Base-by-base conservation (phyloP, 2,888 invertebrate species). In the Leptinotarsa peninsularis region DNA sequence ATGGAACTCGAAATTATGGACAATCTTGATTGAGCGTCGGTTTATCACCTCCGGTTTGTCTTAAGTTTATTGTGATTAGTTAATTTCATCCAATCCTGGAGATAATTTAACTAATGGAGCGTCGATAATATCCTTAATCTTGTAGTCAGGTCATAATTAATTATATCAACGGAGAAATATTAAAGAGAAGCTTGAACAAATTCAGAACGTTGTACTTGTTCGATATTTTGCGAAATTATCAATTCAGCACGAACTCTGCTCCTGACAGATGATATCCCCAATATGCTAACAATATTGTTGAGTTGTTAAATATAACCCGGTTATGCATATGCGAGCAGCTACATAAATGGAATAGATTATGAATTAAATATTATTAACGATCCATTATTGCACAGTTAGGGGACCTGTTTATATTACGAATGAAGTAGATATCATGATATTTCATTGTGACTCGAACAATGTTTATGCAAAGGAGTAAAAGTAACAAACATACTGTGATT, bases 261-360 rank as follows among this genome's bases (percentile, higher is more conserved):
- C 60, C 52, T 73, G 73, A 68, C 73, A 52, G 67, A 23, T 73
- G 69, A 73, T 73, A 69, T 73, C 63, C 49, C 68, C 69, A 68
- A 49, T 68, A 69, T 27, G 52, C 68, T 60, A 69, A 67, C 71
- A 66, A 71, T 71, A 66, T 66, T 66, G 71, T 66, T 73, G 67
- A 68, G 67, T 68, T 49, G 33, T 71, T 66, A 66, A 66, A 27
- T 63, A 27, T 54, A 71, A 71, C 50, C 71, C 52, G 66, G 66
- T 50, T 50, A 71, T 71, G 71, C 71, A 71, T 71, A 66, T 71
- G 71, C 58, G 58, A 58, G 58, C 23, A 58, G 21, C 58, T 58
- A 58, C 58, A 58, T 58, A 58, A 58, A 58, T 18, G 21, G 15
- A 18, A 58, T 58, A 23, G 58, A 58, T 58, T 58, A 58, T 58